Conservation (phyloP, 1,140 invertebrate genomes). For the Temnothorax longispinosus region DNA sequence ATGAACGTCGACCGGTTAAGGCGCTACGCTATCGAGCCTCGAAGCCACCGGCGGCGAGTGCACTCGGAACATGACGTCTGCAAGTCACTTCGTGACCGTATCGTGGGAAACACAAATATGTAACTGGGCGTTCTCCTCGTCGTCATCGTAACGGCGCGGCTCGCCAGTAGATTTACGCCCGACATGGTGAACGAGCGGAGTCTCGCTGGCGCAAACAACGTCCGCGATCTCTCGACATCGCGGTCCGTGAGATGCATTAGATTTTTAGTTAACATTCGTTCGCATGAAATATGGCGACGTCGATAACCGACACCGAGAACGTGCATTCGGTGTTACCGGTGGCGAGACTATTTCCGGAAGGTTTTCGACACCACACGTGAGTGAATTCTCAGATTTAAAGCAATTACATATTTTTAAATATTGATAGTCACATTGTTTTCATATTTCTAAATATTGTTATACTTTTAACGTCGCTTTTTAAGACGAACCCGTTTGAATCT, state of each 20-base stretch:
- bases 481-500: not conserved
- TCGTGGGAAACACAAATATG: constrained; percentile 85
- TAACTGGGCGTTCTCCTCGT: constrained; percentile 38
- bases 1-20: constrained; percentile 56
- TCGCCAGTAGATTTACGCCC: constrained; percentile 39
- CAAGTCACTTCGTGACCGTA: constrained; percentile 84
- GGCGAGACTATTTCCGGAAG: not conserved
- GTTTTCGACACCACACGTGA: not conserved
- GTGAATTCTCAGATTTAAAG: not conserved
- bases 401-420: not conserved
- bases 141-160: constrained; percentile 45
- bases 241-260: not conserved
- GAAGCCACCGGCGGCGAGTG: constrained; percentile 75
- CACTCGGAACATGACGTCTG: constrained; percentile 78
- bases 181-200: constrained; percentile 30
- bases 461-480: too few relatives aligned
- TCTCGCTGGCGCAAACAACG: not conserved
- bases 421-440: not conserved
- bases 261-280: constrained; percentile 16
- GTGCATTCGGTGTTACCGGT: not conserved
- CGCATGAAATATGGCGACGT: constrained; percentile 18
- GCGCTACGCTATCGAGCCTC: constrained; percentile 66
- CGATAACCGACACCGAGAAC: not conserved
- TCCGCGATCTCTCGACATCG: not conserved
- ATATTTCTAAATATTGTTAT: not conserved